Base-by-base conservation (phyloP, 2,888 invertebrate species). In the Portevinia maculata region DNA sequence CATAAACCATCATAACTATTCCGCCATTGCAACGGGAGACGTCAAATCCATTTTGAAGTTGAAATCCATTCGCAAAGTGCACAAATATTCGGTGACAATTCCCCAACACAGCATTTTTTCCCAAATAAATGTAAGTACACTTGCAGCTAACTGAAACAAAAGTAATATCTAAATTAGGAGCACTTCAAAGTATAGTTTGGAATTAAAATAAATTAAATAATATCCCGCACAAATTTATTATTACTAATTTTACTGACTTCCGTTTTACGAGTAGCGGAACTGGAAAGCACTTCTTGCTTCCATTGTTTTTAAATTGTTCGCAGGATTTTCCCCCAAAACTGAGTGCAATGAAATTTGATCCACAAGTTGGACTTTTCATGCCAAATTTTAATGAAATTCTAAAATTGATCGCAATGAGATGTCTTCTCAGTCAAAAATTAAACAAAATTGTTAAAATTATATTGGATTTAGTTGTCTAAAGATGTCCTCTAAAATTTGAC, bases 241-340 rank as follows among this genome's bases (percentile, higher is more conserved):
- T 86, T 79, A 76, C 79, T 85, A 86, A 87, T 78, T 62, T 57
- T 85, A 85, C 85, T 85, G 84, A 87, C 86, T 87, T 87, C 86
- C 86, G 86, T 85, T 86, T 85, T 84, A 50, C 52, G 67, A 41
- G 30, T 70, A 78, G 85, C 86, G 86, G 86, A 86, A 85, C 85
- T 86, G 86, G 86, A 86, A 85, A 78, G 81, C 78, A 84, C 85
- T 65, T 84, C 85, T 65, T 84, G 76, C 70, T 84, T 85, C 85
- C 85, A 84, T 84, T 83, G 76, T 81, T 78, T 59, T 62, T 19
- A 37, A 39, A 48, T 30, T 30, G 19, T 3, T 48, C 57, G 44
- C 75, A 76, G 75, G 81, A 75, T 59, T 81, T 71, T 53, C 60
- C 70, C 48, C 15, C 21, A 24, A 65, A 69, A 64, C 4, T 5